Percentiles rank a stretch among this genome's conserved stretches.
Evolutionary conservation across 2,113 vertebrate genomes (phyloP).

Genomic region (Brachionichthys hirsutus): DNA sequence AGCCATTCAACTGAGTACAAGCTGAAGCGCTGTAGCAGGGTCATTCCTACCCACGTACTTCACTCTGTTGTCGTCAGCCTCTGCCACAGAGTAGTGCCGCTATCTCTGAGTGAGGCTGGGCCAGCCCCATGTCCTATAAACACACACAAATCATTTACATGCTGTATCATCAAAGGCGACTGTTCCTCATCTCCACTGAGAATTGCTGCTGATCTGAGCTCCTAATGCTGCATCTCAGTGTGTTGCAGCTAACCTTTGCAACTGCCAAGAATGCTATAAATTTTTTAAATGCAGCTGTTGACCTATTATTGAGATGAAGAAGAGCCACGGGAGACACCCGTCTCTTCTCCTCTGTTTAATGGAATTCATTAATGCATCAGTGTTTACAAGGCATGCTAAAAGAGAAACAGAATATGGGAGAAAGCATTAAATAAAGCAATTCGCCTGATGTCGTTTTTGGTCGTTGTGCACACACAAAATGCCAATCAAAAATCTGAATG

Average conservation of each 20-base stretch:
- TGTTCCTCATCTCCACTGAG: slow-evolving; percentile 74
- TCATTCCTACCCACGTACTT: slow-evolving; percentile 54
- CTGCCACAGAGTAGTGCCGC: slow-evolving; percentile 63
- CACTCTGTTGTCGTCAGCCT: slow-evolving; percentile 59
- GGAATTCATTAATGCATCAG: slow-evolving; percentile 80
- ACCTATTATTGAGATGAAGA: slow-evolving; percentile 82
- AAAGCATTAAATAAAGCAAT: slow-evolving; percentile 78
- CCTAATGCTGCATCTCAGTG: slow-evolving; percentile 75
- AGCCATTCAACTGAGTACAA: slow-evolving; percentile 34
- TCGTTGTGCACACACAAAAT: slow-evolving; percentile 60
- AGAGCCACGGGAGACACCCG: slow-evolving; percentile 69
- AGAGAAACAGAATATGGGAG: slow-evolving; percentile 73
- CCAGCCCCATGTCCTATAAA: slow-evolving; percentile 77
- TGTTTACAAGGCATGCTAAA: slow-evolving; percentile 80
- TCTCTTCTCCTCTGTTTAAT: slow-evolving; percentile 72
- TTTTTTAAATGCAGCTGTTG: slow-evolving; percentile 86
- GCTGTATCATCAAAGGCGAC: slow-evolving; percentile 82
- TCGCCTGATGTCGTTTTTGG: slow-evolving; percentile 69
- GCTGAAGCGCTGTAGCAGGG: slow-evolving; percentile 36
- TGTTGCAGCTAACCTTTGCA: slow-evolving; percentile 75
- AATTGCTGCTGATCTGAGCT: slow-evolving; percentile 72
- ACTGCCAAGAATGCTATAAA: slow-evolving; percentile 82
- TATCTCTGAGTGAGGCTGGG: slow-evolving; percentile 66
- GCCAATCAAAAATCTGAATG: slow-evolving; percentile 72
- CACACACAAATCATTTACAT: slow-evolving; percentile 84